These are phyloP conservation scores for Rhinoraja longicauda DNA, from an alignment of 2,797 vertebrate species.

Conservation along the genomic window DNA sequence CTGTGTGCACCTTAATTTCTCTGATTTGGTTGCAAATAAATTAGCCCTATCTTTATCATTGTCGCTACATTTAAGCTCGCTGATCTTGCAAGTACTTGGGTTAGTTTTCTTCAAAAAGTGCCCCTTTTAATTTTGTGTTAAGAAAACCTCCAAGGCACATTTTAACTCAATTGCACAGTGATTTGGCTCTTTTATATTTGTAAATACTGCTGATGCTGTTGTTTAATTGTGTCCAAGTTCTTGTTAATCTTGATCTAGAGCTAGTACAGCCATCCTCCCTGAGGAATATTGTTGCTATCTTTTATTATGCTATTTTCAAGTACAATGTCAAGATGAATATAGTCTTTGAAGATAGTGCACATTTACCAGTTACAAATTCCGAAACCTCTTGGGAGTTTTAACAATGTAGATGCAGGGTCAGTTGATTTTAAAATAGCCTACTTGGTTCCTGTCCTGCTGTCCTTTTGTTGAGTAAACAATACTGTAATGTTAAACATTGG, in stretches of 20 bases:
- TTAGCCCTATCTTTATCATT: too few species aligned
- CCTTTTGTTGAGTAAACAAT: not conserved
- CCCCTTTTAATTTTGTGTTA: not conserved
- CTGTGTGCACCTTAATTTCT: too few species aligned
- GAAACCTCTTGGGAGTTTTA: not conserved
- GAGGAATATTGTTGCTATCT: not conserved
- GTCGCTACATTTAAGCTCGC: not conserved
- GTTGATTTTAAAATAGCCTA: not conserved
- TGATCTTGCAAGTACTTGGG: not conserved
- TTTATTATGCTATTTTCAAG: not conserved
- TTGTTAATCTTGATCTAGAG: not conserved
- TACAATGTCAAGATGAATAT: not conserved
- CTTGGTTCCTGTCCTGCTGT: not conserved
- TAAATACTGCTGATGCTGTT: not conserved
- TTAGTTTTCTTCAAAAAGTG: conserved; percentile 33
- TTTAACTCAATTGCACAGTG: not conserved
- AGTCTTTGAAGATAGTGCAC: not conserved
- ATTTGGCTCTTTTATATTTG: too few species aligned
- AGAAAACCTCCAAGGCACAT: not conserved
- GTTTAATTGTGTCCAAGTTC: not conserved
- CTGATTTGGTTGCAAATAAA: not conserved
- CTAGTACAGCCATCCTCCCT: not conserved
- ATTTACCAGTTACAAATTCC: not conserved
- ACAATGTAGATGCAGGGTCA: too few species aligned
- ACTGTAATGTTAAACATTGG: not conserved